Base-by-base conservation (phyloP, 2,888 invertebrate genomes). In the Dicyrtoma fusca region DNA sequence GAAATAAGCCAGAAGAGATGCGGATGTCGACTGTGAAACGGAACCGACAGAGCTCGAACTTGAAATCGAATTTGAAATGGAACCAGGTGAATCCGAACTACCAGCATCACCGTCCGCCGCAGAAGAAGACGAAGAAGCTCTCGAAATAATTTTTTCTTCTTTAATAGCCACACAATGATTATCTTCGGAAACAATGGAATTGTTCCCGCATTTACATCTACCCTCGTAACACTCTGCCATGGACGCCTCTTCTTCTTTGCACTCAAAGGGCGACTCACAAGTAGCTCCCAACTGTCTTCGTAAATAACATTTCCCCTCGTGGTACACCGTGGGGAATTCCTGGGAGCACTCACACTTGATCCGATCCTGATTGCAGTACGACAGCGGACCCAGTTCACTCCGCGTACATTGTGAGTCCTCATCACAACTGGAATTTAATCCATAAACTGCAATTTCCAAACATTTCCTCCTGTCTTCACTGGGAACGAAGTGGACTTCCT, bases 401-500 rank as follows among this genome's bases (percentile, higher is more conserved):
- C 71, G 69, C 34, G 14, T 49, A 53, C 79, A 79, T 53, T 79
- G 79, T 0, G 23, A 21, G 65, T 77, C 77, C 61, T 80, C 78
- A 65, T 77, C 77, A 55, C 80, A 80, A n/a, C 23, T 25, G 4
- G 75, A 75, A 21, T 76, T 59, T 13, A 77, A 26, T 13, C 78
- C 77, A 21, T 69, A 72, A 17, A 5, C 51, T 45, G 72, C 76
- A 62, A 80, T 74, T 55, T 72, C 68, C 23, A 80, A 62, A 63
- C 80, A 80, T 69, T 76, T 77, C n/a, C 77, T 66, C 11, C 74
- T 73, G 69, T 79, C 79, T 44, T 73, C 68, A 69, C 74, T 75
- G 4, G 70, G 64, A 8, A 78, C 76, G 17, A 76, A 74, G 34
- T 71, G 66, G 4, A 71, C 69, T 25, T 75, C 75, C 13, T 74